A percentile compares a stretch with the other conserved stretches of the same genome.
Conservation (phyloP, 2,113 vertebrate genomes). For the Colossoma macropomum region DNA sequence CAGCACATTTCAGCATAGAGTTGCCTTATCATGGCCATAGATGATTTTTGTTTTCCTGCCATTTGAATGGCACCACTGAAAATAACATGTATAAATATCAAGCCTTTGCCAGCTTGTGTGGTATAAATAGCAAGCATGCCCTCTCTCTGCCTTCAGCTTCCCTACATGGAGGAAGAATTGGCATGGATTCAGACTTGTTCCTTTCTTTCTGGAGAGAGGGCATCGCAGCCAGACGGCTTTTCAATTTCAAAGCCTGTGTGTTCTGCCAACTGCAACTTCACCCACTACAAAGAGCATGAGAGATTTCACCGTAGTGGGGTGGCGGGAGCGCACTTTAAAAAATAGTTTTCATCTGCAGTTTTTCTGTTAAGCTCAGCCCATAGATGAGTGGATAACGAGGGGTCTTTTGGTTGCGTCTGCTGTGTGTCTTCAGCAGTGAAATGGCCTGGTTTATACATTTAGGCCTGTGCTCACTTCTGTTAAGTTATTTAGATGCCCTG, state of each 20-base stretch:
- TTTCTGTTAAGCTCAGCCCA: background rate
- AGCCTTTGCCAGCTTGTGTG: constrained; percentile 23
- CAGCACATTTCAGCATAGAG: background rate
- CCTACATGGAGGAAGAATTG: constrained; percentile 45
- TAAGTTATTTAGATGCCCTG: background rate
- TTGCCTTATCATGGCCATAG: background rate
- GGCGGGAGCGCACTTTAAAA: constrained; percentile 31
- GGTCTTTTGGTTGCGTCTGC: background rate
- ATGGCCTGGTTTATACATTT: background rate
- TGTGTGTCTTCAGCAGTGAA: background rate
- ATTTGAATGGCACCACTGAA: constrained; percentile 12
- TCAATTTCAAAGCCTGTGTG: constrained; percentile 56
- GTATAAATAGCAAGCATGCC: constrained; percentile 71
- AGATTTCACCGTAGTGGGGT: constrained; percentile 55
- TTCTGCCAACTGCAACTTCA: constrained; percentile 64
- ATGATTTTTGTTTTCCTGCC: background rate
- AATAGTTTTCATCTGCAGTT: constrained; percentile 5
- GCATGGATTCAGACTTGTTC: constrained; percentile 54
- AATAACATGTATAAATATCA: constrained; percentile 36
- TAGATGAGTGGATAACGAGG: constrained; percentile 30
- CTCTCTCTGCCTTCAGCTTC: constrained; percentile 59
- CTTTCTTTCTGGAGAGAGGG: constrained; percentile 53
- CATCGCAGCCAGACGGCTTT: constrained; percentile 45
- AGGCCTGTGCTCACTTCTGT: background rate
- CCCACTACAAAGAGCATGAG: constrained; percentile 63